Evolutionary conservation across 1,140 invertebrate genomes (phyloP), one percentile per base, ranked within the genome.

Genomic region (Pantala flavescens): DNA sequence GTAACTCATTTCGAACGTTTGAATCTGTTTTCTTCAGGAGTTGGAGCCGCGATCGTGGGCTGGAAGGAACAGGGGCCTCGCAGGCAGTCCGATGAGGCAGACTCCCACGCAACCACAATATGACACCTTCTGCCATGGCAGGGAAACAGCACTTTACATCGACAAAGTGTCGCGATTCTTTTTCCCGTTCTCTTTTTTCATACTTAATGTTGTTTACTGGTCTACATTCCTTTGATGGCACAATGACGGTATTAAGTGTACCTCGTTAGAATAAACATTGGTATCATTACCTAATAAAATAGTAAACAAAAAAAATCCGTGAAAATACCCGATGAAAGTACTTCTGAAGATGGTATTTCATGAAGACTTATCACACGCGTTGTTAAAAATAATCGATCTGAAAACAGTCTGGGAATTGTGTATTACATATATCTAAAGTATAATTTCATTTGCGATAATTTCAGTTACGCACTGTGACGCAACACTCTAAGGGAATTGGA

Each of bases 121-220:
- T 82, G 90, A 92, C 74, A 93, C 91, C 16, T 93, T 92, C 82
- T 94, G 93, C 81, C 87, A 92, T 80, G 93, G 92, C 72, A 87
- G 91, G 79, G 91, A 92, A 80, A 93, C 92, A 76, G 92, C 93
- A 24, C 84, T 95, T 76, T 93, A 90, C 82, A 94, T 94, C 78
- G 93, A 95, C 83, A 90, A 93, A 80, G 88, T 93, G 80, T 94
- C 92, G 43, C 85, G 93, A 80, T 92, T 93, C 82, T 93, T 94
- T 82, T 95, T 95, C 78, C 93, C 93, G 5, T 93, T 93, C 81
- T 92, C 93, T 10, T 95, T 95, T 83, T 89, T 94, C 78, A 90
- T 94, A 78, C 85, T 95, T 21, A 95, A 95, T 80, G 88, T 94
- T 77, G 90, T 93, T 23, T 95, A 95, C 81, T 95, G 93, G 93